Evolutionary conservation across 1,140 invertebrate genomes (phyloP), one percentile per base, ranked within the genome.

Genomic region (Anadara kagoshimensis): DNA sequence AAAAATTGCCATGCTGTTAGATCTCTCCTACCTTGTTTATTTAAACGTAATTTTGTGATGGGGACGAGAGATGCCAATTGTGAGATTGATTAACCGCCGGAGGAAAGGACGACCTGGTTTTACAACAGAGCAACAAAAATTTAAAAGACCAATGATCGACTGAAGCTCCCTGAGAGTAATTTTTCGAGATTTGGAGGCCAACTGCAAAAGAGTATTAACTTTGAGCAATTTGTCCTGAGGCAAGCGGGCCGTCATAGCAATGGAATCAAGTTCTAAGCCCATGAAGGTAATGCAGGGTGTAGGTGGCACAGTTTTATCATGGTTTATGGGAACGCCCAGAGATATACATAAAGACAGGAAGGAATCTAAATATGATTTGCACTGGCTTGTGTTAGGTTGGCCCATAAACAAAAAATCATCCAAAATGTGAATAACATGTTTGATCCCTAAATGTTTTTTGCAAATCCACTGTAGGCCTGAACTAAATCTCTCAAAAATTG

Each of bases 121-220:
- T 5, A 77, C 54, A 16, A 77, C 70, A 20, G 41, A 16, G 47
- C 69, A 71, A 56, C 64, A 69, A 67, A 76, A 76, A 72, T 76
- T 76, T 20, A 76, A 36, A 4, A 68, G n/a, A n/a, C 75, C 69
- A 41, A 76, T 45, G 7, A 76, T 20, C 1, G 69, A 76, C 47
- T 76, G 75, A 20, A 76, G 16, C 43, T 76, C 64, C 7, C 44
- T 47, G 20, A 75, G n/a, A 1, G 59, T 51, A 7, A 36, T 36
- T 36, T 36, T 36, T 7, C 29, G 59, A 12, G 26, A 24, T 5
- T 43, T 26, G 5, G 44, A 22, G 20, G 43, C 18, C 8, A 7
- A 1, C 8, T n/a, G 18, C 22, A 71, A 20, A 2, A 20, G 14
- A 14, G 18, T n/a, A 20, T 49, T 64, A 7, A 53, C 43, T 53